These are phyloP conservation scores for Drosophila pseudoananassae DNA, from an alignment of 1,140 invertebrate species.

Conservation along the genomic window DNA sequence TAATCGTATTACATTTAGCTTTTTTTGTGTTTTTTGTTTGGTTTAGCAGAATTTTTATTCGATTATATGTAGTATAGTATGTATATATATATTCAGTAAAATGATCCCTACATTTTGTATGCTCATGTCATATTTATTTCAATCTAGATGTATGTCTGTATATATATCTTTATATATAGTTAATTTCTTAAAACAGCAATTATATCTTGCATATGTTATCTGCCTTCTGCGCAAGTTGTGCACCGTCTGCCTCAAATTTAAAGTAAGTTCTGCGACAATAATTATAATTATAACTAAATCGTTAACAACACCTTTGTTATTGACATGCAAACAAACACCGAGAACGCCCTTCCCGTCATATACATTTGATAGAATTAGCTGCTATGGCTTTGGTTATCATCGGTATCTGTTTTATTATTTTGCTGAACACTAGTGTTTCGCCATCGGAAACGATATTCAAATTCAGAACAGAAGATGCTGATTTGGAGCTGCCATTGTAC, in stretches of 20 bases:
- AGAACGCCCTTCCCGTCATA: conserved; percentile 25
- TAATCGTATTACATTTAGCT: conserved; percentile 75
- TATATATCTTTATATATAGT: conserved; percentile 69
- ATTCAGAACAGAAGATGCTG: conserved; percentile 55
- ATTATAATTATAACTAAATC: conserved; percentile 61
- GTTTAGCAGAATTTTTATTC: conserved; percentile 59
- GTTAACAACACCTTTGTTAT: conserved; percentile 58
- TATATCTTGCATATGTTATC: conserved; percentile 47
- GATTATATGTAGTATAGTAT: conserved; percentile 70
- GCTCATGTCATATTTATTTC: conserved; percentile 74
- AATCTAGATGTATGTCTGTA: conserved; percentile 69
- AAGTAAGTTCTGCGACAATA: conserved; percentile 81
- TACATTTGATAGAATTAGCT: conserved; percentile 50
- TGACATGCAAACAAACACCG: conserved; percentile 73
- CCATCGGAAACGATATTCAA: conserved; percentile 58
- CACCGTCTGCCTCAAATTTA: conserved; percentile 63
- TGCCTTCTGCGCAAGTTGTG: conserved; percentile 26
- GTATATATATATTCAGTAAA: conserved; percentile 73
- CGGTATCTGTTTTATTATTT: conserved; percentile 6
- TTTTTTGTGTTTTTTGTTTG: conserved; percentile 41
- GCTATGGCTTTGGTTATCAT: conserved; percentile 16
- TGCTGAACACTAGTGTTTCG: conserved; percentile 76
- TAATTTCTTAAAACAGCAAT: conserved; percentile 70
- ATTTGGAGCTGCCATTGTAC: conserved; percentile 62
- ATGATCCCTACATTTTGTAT: conserved; percentile 83